Evolutionary conservation across 2,113 vertebrate genomes (phyloP), one percentile per base, ranked within the genome.

Genomic region (Aptenodytes patagonicus): DNA sequence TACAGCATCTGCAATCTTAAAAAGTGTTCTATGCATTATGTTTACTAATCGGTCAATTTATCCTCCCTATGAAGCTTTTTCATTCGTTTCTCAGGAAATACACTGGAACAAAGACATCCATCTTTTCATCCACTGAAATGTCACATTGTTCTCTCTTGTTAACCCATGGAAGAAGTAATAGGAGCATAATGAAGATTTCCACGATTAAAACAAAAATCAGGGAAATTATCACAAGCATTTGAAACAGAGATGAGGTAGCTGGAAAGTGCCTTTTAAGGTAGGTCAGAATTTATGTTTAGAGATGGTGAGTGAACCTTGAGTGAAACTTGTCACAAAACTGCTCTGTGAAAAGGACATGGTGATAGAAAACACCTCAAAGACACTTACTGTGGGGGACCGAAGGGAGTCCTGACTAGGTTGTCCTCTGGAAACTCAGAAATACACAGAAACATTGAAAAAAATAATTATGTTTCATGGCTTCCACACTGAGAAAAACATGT

Each of bases 21-120:
- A 68, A 95, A 93, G 60, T 83, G 38, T 91, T 57, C 61, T 73
- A 52, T 70, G 51, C 58, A 54, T 84, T 87, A 20, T 70, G 44
- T 60, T 96, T 91, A 91, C 71, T 97, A 97, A 93, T 94, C 83
- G 83, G 60, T 88, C 58, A 62, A 92, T 96, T 91, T 89, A 89
- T 91, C 87, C 77, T 96, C 77, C 44, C 68, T 25, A 16, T 51
- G 64, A 97, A 94, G 64, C 54, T 68, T 73, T 93, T 70, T 8
- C 76, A 81, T 94, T 92, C 42, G 61, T 95, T 92, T 80, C 49
- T 82, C 9, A 24, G 77, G 60, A 94, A 65, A 83, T 49, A 38
- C 2, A 10, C 12, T 20, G 32, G 24, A 68, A 68, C 16, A 26
- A 69, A 89, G 55, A 24, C 40, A 89, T 94, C 46, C 17, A 47